Base-by-base conservation (phyloP, 2,888 invertebrate genomes). In the Sialis lutaria region DNA sequence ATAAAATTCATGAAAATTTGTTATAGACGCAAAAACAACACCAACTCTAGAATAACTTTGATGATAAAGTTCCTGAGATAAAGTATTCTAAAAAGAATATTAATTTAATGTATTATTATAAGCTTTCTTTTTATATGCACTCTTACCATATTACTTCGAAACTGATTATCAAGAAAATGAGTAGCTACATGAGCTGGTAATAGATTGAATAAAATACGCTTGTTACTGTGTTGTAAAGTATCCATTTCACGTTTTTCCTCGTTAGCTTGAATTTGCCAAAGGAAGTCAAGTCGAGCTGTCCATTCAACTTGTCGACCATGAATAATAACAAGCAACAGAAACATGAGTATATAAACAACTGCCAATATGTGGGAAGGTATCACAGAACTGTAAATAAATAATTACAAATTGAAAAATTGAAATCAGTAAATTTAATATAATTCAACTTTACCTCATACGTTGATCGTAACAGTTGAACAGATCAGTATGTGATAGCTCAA, bases 1-100 rank as follows among this genome's bases (percentile, higher is more conserved):
- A 67, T 91, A 91, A 70, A 91, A 90, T 67, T 92, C 91, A 66
- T 88, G 86, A 68, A 90, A 92, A 70, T 91, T 92, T 57, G 91
- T 89, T 61, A 92, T 88, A 50, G 88, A 88, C 31, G 88, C 90
- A 67, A 92, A 92, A 55, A 90, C 82, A 31, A 92, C 90, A 43
- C 90, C 91, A 46, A 90, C 89, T 58, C 86, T 79, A 55, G 80
- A 80, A 69, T 92, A 92, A 65, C 87, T 86, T 68, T 91, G 90
- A 70, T 90, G 87, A 69, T 92, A 92, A 58, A 92, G 75, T 65
- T 89, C 90, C 88, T 85, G 74, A 57, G 70, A 70, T 64, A 71
- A 67, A 64, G 72, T 72, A 65, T 69, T 72, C 72, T 73, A 70
- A 65, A 49, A 53, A 22, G 4, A 22, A 4, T 22, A 22, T 22